Evolutionary conservation across 1,140 invertebrate genomes (phyloP).

Genomic region (Eupristina koningsbergeri): DNA sequence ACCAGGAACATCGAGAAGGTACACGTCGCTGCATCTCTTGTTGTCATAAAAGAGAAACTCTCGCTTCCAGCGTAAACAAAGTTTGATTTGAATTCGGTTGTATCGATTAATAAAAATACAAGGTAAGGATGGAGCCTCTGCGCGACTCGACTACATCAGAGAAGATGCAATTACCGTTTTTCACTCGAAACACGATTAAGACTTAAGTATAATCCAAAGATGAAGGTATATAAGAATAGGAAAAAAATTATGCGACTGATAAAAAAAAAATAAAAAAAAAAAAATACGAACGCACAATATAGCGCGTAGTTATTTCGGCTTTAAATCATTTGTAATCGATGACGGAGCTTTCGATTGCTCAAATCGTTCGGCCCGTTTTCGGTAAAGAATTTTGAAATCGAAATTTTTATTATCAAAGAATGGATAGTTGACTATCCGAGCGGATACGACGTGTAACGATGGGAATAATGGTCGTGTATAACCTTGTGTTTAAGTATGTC

Average conservation of each 20-base stretch:
- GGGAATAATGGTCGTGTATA: conserved; percentile 37
- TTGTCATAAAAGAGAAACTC: conserved; percentile 16
- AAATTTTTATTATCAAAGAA: conserved; percentile 37
- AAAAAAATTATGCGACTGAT: conserved; percentile 62
- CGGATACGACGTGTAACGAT: not conserved
- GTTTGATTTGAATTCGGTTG: too few relatives aligned
- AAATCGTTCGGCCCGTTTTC: not conserved
- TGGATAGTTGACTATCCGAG: not conserved
- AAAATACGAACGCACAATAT: conserved; percentile 54
- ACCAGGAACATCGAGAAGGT: conserved; percentile 4
- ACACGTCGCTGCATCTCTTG: not conserved
- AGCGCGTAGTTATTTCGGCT: conserved; percentile 50
- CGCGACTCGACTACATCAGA: not conserved
- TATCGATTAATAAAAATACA: not conserved
- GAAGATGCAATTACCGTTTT: conserved; percentile 39
- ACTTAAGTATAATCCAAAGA: conserved; percentile 72
- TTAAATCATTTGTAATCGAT: conserved; percentile 20
- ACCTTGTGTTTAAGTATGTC: conserved; percentile 36
- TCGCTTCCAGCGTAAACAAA: conserved; percentile 7
- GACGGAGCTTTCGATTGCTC: conserved; percentile 4
- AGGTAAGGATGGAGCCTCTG: conserved; percentile 13
- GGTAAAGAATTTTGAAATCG: not conserved
- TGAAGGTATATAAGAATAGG: conserved; percentile 41
- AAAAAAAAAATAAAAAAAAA: too few relatives aligned
- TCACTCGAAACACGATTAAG: conserved; percentile 60